Evolutionary conservation across 1,140 invertebrate species (phyloP), one percentile per base, ranked within the genome.

Genomic region (Brachionus asplanchnoidis): DNA sequence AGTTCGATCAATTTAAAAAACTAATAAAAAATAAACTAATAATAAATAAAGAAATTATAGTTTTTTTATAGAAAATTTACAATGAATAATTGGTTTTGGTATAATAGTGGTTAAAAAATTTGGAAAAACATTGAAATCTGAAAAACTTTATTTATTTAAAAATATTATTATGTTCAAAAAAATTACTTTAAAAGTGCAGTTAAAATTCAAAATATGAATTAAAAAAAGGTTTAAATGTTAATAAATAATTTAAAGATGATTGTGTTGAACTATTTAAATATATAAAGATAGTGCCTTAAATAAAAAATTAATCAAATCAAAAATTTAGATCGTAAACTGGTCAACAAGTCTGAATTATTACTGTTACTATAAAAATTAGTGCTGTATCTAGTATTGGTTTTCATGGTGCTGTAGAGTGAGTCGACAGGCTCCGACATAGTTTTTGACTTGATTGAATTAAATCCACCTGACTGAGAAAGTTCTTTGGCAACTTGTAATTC

Each of bases 281-380:
- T 60, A 60, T 60, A 26, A 46, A 46, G 12, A 53, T 14, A 14
- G 20, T 60, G 8, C 8, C 3, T 56, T 23, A 0, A 56, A 56
- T 17, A 20, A 23, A n/a, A 17, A 17, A 56, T 17, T 9, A 60
- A 60, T 73, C n/a, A 73, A 65, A 82, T 60, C 8, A 82, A 28
- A 82, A 82, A 82, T 36, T 68, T 82, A 28, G 79, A 40, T 65
- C 79, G 32, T 28, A 82, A 14, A 23, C 79, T 82, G 17, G 36
- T 60, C 32, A 82, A 23, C 42, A 82, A 82, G 65, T 82, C 79
- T 20, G 73, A 46, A 82, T 82, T 68, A 23, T 82, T 82, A 68
- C 40, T 77, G 73, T 73, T 73, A 73, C n/a, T 73, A 28, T 53
- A 77, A 50, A 36, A 77, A 50, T 50, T 50, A 36, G n/a, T 68